Conservation (phyloP, 2,797 vertebrate species). For the Anolis apletophallus region DNA sequence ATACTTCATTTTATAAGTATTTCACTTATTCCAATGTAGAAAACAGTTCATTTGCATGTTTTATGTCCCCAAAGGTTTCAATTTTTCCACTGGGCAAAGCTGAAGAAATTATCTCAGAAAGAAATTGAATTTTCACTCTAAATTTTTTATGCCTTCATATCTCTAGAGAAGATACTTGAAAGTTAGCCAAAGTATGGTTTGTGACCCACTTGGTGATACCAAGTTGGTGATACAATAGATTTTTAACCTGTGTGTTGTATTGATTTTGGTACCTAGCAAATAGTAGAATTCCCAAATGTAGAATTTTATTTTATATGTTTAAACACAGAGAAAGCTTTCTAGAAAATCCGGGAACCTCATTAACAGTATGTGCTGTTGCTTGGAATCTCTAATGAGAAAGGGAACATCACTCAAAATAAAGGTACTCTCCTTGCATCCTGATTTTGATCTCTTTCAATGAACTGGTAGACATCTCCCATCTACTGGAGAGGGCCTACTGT, state of each 20-base stretch:
- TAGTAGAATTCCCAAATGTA: background rate
- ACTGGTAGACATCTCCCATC: too few relatives aligned
- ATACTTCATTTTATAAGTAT: too few relatives aligned
- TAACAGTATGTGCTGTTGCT: background rate
- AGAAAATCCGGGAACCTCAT: background rate
- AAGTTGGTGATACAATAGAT: background rate
- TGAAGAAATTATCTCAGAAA: too few relatives aligned
- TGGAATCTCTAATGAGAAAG: background rate
- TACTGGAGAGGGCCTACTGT: too few relatives aligned
- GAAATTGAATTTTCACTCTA: too few relatives aligned
- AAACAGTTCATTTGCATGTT: too few relatives aligned
- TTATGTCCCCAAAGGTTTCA: too few relatives aligned
- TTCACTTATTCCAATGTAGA: too few relatives aligned
- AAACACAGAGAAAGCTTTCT: background rate
- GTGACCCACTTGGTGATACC: too few relatives aligned
- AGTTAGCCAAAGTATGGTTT: background rate
- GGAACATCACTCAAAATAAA: background rate
- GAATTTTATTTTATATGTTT: background rate
- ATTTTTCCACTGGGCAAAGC: too few relatives aligned
- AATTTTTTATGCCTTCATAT: too few relatives aligned
- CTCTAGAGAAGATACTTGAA: too few relatives aligned
- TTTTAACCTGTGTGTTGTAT: background rate
- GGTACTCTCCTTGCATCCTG: background rate
- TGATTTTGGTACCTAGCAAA: background rate
- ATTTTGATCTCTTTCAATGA: background rate